Evolutionary conservation across 2,888 invertebrate species (phyloP).

Genomic region (Serrognathus titanus): DNA sequence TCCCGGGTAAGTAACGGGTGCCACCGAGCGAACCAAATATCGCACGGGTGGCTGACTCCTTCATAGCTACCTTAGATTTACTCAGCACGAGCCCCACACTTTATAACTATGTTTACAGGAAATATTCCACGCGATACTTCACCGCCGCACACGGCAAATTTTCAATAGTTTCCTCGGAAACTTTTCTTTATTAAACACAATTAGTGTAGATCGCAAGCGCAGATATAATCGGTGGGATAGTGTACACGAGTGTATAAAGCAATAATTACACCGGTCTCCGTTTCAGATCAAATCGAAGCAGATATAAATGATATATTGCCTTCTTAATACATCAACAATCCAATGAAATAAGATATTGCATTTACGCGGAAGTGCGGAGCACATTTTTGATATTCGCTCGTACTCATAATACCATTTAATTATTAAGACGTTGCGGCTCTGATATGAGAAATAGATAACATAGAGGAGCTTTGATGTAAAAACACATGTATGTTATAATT

Average conservation of each 20-base stretch:
- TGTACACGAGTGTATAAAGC: too few relatives aligned
- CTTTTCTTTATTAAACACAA: too few relatives aligned
- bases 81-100: conserved; percentile 39
- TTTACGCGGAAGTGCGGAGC: background rate
- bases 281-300: background rate
- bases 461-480: too few relatives aligned
- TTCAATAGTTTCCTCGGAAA: too few relatives aligned
- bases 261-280: background rate
- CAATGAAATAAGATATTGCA: conserved; percentile 35
- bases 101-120: conserved; percentile 18
- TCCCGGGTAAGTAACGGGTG: conserved; percentile 43
- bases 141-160: too few relatives aligned
- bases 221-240: too few relatives aligned
- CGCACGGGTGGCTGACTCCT: conserved; percentile 46
- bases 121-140: background rate
- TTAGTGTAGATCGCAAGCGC: too few relatives aligned
- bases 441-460: too few relatives aligned
- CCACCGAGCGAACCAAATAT: conserved; percentile 45
- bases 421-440: too few relatives aligned
- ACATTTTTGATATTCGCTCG: too few relatives aligned
- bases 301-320: background rate
- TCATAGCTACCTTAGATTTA: conserved; percentile 38
- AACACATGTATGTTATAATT: too few relatives aligned
- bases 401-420: too few relatives aligned
- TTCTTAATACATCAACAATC: conserved; percentile 21